phyloP scores from a whole-genome alignment of 2,113 vertebrate species.

The Phodopus roborovskii region DNA sequence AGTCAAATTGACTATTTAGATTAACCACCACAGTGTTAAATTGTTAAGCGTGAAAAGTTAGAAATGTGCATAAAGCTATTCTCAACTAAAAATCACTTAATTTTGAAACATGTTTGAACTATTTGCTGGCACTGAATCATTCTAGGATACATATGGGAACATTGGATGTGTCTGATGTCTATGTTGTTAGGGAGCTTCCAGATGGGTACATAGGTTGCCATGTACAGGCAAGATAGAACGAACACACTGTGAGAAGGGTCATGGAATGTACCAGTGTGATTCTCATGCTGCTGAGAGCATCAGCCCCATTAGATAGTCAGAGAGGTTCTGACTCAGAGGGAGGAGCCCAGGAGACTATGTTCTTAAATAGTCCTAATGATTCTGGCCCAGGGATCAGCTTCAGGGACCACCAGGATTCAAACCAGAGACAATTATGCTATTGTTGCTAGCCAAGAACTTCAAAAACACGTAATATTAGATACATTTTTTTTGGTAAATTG shows the following conservation, averaged over 20 bases:
- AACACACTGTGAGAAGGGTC: neutral
- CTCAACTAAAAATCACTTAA: neutral
- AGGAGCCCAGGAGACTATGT: neutral
- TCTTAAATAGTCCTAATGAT: neutral
- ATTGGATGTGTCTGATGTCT: too few relatives aligned
- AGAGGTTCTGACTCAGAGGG: neutral
- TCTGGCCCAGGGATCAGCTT: neutral
- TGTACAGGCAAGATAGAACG: neutral
- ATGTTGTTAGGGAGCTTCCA: neutral
- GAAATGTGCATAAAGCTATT: neutral
- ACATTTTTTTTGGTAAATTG: conserved; percentile 14
- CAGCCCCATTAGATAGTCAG: neutral
- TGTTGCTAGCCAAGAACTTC: neutral
- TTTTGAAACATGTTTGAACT: neutral
- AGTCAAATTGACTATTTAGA: neutral
- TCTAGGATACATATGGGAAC: neutral
- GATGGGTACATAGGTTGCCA: neutral
- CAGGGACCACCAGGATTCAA: neutral
- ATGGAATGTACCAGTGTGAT: neutral
- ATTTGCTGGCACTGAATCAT: neutral
- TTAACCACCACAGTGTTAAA: neutral
- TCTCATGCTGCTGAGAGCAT: neutral
- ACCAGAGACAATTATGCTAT: neutral
- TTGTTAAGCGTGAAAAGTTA: neutral
- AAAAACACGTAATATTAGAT: neutral